Base-by-base conservation (phyloP, 2,888 invertebrate species). In the Melanchra persicariae region DNA sequence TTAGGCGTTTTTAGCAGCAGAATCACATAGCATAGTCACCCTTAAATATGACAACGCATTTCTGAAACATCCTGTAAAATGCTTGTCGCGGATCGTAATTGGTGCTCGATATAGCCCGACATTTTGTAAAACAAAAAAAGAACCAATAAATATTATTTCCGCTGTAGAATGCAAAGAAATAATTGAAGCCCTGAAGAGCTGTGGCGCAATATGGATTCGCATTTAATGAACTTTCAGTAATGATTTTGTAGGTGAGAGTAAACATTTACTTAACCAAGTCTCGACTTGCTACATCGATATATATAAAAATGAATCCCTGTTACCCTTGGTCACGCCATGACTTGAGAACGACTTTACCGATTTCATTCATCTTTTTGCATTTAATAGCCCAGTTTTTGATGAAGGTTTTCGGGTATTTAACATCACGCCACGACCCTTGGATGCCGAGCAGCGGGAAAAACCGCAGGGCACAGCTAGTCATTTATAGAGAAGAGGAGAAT, bases 121-220 rank as follows among this genome's bases (percentile, higher is more conserved):
- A 61, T 64, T 77, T 75, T 43, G 15, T 22, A 37, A 49, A 74
- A 61, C 26, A 59, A 55, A 63, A 63, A 78, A 79, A 79, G 19
- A 43, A 22, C 8, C 17, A 8, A 55, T 60, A 63, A 59, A 77
- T 79, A 68, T 79, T 73, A 79, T 74, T 77, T 61, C 19, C 43
- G 57, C 30, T 58, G 40, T 43, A 47, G 9, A 77, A 45, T 40
- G 52, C 34, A 61, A 65, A 24, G 40, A 64, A 60, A 74, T 80
- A 47, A 60, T 74, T 51, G 40, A 63, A 57, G 62, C 22, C 19
- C 26, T 43, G 45, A 19, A 19, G 19, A 65, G 52, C 45, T 43
- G 30, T 24, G 30, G 47, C 59, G 30, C 34, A 49, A 55, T 37
- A 60, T 45, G 24, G 17, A 60, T 30, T n/a, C 22, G 5, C 1